Percentiles rank a stretch among this genome's conserved stretches.
These are phyloP conservation scores for Lapara coniferarum DNA, from an alignment of 2,888 invertebrate species.

Conservation along the genomic window DNA sequence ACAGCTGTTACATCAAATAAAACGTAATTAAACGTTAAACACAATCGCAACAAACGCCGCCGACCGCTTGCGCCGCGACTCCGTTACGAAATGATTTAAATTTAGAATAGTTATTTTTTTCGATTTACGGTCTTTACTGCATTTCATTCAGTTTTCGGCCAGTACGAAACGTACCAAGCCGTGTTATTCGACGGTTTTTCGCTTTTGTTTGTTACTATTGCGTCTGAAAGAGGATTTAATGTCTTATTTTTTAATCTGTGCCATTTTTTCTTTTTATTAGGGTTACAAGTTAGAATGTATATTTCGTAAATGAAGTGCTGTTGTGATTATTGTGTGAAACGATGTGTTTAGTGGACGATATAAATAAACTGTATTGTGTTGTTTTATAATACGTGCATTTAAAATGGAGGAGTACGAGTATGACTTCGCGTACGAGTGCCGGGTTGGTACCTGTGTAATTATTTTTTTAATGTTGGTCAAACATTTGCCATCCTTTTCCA, in stretches of 20 bases:
- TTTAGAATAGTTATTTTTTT: conserved; percentile 70
- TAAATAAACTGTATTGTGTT: conserved; percentile 56
- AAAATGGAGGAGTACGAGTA: conserved; percentile 84
- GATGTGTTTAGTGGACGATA: conserved; percentile 54
- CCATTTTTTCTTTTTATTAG: conserved; percentile 37
- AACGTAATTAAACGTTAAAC: conserved; percentile 33
- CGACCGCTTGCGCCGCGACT: conserved; percentile 40
- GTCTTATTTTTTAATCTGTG: conserved; percentile 27
- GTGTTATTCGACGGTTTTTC: conserved; percentile 12
- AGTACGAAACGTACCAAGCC: conserved; percentile 41
- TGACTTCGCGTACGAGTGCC: conserved; percentile 87
- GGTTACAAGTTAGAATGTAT: conserved; percentile 48
- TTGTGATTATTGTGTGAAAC: conserved; percentile 38
- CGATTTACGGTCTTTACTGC: conserved; percentile 68
- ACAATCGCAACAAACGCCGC: conserved; percentile 3
- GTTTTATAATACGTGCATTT: conserved; percentile 48
- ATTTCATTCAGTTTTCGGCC: conserved; percentile 77
- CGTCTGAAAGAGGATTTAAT: not conserved
- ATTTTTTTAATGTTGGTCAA: conserved; percentile 28
- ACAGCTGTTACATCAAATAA: conserved; percentile 69
- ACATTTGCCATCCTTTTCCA: conserved; percentile 4
- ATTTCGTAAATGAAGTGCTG: conserved; percentile 2
- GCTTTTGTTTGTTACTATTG: conserved; percentile 31
- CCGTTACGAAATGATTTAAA: conserved; percentile 77
- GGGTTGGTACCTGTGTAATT: conserved; percentile 76